phyloP scores from a whole-genome alignment of 2,797 vertebrate genomes.

The Sarcoramphus papa region DNA sequence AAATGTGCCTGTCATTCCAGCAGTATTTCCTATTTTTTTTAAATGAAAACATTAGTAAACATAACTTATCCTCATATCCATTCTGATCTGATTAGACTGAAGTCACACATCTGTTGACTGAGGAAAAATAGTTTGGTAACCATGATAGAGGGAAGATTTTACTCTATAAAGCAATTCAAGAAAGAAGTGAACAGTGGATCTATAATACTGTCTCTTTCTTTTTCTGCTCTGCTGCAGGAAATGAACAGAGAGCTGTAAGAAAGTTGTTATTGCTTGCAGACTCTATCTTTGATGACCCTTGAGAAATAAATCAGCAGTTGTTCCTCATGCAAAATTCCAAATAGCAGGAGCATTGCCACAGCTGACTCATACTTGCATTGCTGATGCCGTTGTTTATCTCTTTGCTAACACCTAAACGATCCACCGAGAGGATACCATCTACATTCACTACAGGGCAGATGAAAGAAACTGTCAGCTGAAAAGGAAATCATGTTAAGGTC shows the following conservation, averaged over 20 bases:
- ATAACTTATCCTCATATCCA: neutral
- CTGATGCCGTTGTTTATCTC: neutral
- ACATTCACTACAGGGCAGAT: neutral
- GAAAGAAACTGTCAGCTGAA: neutral
- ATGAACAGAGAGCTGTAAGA: neutral
- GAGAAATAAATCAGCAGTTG: neutral
- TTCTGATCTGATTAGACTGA: neutral
- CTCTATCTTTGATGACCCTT: neutral
- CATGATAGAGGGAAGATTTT: neutral
- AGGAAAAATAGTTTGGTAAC: neutral
- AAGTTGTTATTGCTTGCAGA: neutral
- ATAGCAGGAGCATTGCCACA: neutral
- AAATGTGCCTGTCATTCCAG: neutral
- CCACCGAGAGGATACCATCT: neutral
- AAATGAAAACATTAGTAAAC: neutral
- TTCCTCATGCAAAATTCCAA: neutral
- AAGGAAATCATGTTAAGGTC: neutral
- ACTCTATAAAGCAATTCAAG: neutral
- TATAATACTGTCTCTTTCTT: neutral
- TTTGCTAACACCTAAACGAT: neutral
- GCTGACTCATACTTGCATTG: neutral
- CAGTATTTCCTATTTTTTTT: neutral
- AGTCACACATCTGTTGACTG: neutral
- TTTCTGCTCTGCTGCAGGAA: neutral
- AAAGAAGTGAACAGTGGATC: neutral